Evolutionary conservation across 2,113 vertebrate genomes (phyloP).

Genomic region (Nothocercus julius): DNA sequence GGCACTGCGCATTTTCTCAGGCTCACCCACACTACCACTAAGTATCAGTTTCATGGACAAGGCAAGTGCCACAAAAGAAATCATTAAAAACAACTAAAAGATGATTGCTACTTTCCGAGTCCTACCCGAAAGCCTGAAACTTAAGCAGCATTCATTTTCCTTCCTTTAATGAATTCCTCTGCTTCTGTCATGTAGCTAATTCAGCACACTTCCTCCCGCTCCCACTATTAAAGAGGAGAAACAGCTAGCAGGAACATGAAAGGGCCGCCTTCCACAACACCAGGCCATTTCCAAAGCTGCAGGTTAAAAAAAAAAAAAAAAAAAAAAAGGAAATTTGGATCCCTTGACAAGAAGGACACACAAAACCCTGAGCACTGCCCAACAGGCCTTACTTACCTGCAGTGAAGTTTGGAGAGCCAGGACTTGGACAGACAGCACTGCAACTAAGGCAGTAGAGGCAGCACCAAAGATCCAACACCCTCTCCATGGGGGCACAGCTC

Average conservation of each 20-base stretch:
- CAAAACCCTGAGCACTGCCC: neutral
- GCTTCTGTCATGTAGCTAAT: constrained; percentile 71
- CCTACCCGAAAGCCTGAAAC: constrained; percentile 61
- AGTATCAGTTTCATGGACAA: constrained; percentile 58
- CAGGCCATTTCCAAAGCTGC: constrained; percentile 60
- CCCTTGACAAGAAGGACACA: neutral
- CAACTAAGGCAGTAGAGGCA: neutral
- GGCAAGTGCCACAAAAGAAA: constrained; percentile 68
- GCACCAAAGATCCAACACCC: neutral
- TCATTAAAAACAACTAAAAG: constrained; percentile 63
- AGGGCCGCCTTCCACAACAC: constrained; percentile 36
- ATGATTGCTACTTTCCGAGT: constrained; percentile 63
- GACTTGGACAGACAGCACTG: neutral
- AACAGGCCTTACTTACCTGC: neutral
- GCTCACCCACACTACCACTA: neutral
- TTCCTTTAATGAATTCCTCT: constrained; percentile 73
- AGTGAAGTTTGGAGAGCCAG: neutral
- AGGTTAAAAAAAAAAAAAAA: constrained; percentile 44
- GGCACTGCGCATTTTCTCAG: constrained; percentile 43
- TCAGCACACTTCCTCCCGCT: constrained; percentile 67
- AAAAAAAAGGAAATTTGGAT: constrained; percentile 22
- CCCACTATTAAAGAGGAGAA: constrained; percentile 62
- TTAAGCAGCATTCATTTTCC: constrained; percentile 63
- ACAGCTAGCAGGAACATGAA: constrained; percentile 68
- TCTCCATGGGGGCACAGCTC: neutral